Base-by-base conservation (phyloP, 2,113 vertebrate genomes). In the Platysteira castanea region DNA sequence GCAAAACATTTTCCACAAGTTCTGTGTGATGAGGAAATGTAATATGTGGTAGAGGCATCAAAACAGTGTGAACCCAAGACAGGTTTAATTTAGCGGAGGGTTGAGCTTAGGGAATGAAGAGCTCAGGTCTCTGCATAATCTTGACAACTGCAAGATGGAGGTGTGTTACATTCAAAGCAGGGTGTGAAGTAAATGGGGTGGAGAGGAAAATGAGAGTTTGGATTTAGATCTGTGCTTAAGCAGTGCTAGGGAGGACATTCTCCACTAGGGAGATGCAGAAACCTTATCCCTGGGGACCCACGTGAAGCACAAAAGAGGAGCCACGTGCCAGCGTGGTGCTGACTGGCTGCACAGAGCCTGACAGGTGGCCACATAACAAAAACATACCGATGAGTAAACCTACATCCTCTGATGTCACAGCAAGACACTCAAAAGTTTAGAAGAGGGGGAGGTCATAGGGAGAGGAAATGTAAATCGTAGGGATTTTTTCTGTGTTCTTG, bases 261-360 rank as follows among this genome's bases (percentile, higher is more conserved):
- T 67, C 79, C 31, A 17, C 15, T 20, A 9, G 4, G 47, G 27
- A 53, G 49, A 33, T 16, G 22, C 20, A 60, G 79, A 60, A 81
- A 42, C 2, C 1, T 81, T 18, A 11, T 19, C 5, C 13, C 20
- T 37, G 35, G 3, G 13, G 11, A 50, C 4, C 4, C 41, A 13
- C 0, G 0, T 15, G 65, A 21, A 47, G 6, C 26, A 30, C 30
- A 17, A 0, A 1, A 18, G 1, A 1, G n/a, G 21, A 90, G 11
- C 49, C n/a, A 42, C 0, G 0, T 2, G 7, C 17, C 31, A 13
- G 41, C 1, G 0, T 10, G 5, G 27, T 61, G 20, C 26, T 10
- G 6, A 33, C 44, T 17, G 56, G 9, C n/a, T 31, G 16, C 26
- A 39, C 1, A 5, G 24, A 47, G 49, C 31, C 53, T 47, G 49